phyloP scores from a whole-genome alignment of 2,113 vertebrate genomes.

The Hirundichthys speculiger region DNA sequence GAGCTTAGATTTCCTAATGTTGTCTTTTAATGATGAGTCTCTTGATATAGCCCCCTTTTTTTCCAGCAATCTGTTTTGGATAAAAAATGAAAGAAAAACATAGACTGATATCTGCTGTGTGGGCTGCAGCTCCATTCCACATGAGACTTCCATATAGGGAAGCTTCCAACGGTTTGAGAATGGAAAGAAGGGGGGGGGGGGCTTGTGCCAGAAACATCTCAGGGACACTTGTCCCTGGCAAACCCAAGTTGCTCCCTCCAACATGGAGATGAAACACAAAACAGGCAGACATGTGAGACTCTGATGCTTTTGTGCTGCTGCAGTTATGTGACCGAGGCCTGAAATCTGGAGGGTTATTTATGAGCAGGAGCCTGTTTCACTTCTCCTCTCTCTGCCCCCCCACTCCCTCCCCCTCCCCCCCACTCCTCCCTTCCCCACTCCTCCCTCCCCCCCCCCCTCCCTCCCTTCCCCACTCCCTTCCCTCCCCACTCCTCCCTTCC shows the following conservation, averaged over 20 bases:
- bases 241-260: slow-evolving; percentile 42
- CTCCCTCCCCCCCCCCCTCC: slow-evolving; percentile 18
- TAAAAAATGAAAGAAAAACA: slow-evolving; percentile 43
- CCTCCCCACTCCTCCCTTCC: slow-evolving; percentile 16
- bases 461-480: slow-evolving; percentile 22
- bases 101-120: slow-evolving; percentile 52
- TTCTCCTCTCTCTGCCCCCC: slow-evolving; percentile 17
- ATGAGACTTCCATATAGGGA: slow-evolving; percentile 65
- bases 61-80: slow-evolving; percentile 55
- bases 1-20: slow-evolving; percentile 52
- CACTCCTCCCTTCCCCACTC: slow-evolving; percentile 43
- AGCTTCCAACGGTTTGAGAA: slow-evolving; percentile 38
- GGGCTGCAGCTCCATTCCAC: slow-evolving; percentile 39
- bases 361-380: slow-evolving; percentile 27
- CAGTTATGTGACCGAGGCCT: slow-evolving; percentile 28
- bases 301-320: slow-evolving; percentile 40
- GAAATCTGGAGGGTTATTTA: slow-evolving; percentile 50
- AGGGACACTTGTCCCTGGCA: slow-evolving; percentile 59
- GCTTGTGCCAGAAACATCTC: slow-evolving; percentile 59
- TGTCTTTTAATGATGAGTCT: slow-evolving; percentile 58
- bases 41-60: slow-evolving; percentile 14
- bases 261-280: slow-evolving; percentile 52
- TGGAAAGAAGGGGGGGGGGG: slow-evolving; percentile 29
- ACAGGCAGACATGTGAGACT: slow-evolving; percentile 39
- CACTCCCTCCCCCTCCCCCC: slow-evolving; percentile 7